phyloP scores from a whole-genome alignment of 1,140 invertebrate genomes.

The Bathynomus jamesi region DNA sequence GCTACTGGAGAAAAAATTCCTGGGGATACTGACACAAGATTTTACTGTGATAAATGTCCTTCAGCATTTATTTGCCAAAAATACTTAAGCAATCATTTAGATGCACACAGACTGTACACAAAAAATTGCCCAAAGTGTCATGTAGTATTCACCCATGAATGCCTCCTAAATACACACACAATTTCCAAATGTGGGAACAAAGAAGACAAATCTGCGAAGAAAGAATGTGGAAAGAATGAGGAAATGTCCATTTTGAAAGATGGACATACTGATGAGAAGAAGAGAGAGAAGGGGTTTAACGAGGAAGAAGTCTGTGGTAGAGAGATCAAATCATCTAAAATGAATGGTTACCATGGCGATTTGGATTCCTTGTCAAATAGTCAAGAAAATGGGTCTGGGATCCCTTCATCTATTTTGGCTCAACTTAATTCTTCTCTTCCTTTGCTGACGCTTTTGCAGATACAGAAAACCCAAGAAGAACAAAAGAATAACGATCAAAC shows the following conservation, averaged over 20 bases:
- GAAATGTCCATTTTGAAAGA: background rate
- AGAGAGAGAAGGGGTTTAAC: background rate
- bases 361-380: background rate
- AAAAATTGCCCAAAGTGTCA: slow-evolving; percentile 26
- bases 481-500: background rate
- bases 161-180: slow-evolving; percentile 27
- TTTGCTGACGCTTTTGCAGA: background rate
- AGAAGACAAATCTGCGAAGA: background rate
- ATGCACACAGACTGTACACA: slow-evolving; percentile 23
- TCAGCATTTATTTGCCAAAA: slow-evolving; percentile 33
- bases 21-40: slow-evolving; percentile 28
- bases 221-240: background rate
- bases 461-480: background rate
- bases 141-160: slow-evolving; percentile 28
- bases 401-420: background rate
- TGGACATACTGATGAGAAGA: background rate
- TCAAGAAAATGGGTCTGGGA: background rate
- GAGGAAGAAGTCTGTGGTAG: too few relatives aligned
- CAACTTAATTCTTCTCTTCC: background rate
- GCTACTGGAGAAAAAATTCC: slow-evolving; percentile 3
- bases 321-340: background rate
- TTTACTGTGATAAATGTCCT: slow-evolving; percentile 30
- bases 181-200: slow-evolving; percentile 24
- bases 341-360: background rate
- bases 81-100: slow-evolving; percentile 27